Evolutionary conservation across 2,113 vertebrate species (phyloP), one percentile per base, ranked within the genome.

Genomic region (Leptocoma aspasia): DNA sequence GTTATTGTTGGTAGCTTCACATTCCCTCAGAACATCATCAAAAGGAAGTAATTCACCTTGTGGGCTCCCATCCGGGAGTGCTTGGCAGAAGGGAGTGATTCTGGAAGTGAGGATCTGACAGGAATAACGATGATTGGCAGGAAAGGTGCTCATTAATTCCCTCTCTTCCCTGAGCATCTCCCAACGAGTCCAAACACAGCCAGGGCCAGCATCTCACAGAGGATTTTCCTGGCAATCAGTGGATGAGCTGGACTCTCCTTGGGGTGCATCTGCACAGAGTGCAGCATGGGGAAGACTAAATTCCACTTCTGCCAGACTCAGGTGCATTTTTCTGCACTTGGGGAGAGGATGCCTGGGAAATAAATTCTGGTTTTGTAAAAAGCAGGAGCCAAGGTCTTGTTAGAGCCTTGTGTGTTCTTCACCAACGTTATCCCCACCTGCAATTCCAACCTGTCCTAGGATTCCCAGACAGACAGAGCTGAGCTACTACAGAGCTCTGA

Each of bases 31-130:
- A 94, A 61, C 11, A 8, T 39, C 77, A 89, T 77, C 86, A 82
- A 87, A 85, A 81, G 59, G 71, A 83, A 42, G 39, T 66, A 73
- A 87, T 76, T 95, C 82, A 80, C 71, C 42, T 87, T 33, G 30
- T 28, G 39, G 63, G 84, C 68, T 64, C 4, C 4, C 17, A 82
- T 26, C 78, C 3, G 26, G 45, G 44, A 88, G 66, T 16, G 24
- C 65, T 69, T 63, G 6, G 3, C 68, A 39, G 39, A 27, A 44
- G 54, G 57, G 52, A 72, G 22, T n/a, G 31, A 8, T 12, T 90
- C 47, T 27, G 57, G 54, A 65, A 73, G 90, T 37, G 64, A 78
- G 83, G 94, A 88, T 65, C 50, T 59, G 82, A 39, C 66, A 66
- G 60, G 86, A 80, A 59, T 33, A 69, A 66, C 0, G 0, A 33